phyloP scores from a whole-genome alignment of 2,113 vertebrate genomes.

The Gallinago undulata region DNA sequence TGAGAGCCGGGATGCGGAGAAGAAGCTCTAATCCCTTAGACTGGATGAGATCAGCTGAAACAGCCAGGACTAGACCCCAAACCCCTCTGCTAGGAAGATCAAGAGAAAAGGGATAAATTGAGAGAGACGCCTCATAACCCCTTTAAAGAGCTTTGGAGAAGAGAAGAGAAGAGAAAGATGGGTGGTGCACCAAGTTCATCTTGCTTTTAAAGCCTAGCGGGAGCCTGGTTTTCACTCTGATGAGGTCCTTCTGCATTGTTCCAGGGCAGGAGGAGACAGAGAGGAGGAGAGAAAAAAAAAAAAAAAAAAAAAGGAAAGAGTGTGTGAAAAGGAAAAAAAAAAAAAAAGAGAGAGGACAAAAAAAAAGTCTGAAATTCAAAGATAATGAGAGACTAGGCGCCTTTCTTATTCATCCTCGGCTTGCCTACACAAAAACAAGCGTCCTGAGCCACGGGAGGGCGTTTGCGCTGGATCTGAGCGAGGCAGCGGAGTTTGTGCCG shows the following conservation, averaged over 20 bases:
- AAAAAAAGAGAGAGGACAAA: background rate
- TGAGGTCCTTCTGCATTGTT: conserved; percentile 63
- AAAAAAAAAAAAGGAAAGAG: background rate
- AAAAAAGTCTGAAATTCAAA: conserved; percentile 60
- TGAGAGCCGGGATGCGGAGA: conserved; percentile 89
- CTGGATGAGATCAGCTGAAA: conserved; percentile 82
- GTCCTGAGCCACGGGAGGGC: conserved; percentile 77
- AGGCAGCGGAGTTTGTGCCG: conserved; percentile 74
- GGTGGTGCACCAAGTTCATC: conserved; percentile 69
- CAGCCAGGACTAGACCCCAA: conserved; percentile 81
- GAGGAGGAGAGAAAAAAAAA: background rate
- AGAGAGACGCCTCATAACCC: conserved; percentile 78
- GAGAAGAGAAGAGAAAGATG: conserved; percentile 72
- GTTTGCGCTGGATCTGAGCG: conserved; percentile 80
- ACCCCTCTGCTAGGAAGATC: conserved; percentile 84
- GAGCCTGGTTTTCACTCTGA: conserved; percentile 61
- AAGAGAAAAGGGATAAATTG: conserved; percentile 84
- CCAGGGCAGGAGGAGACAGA: conserved; percentile 49
- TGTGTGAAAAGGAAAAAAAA: background rate
- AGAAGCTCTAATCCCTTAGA: conserved; percentile 90
- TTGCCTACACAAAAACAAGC: conserved; percentile 72
- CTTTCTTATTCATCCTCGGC: conserved; percentile 60
- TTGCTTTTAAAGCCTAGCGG: conserved; percentile 67
- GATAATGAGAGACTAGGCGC: conserved; percentile 63
- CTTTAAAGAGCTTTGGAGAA: conserved; percentile 74